Evolutionary conservation across 1,140 invertebrate genomes (phyloP).

Genomic region (Solenopsis invicta): DNA sequence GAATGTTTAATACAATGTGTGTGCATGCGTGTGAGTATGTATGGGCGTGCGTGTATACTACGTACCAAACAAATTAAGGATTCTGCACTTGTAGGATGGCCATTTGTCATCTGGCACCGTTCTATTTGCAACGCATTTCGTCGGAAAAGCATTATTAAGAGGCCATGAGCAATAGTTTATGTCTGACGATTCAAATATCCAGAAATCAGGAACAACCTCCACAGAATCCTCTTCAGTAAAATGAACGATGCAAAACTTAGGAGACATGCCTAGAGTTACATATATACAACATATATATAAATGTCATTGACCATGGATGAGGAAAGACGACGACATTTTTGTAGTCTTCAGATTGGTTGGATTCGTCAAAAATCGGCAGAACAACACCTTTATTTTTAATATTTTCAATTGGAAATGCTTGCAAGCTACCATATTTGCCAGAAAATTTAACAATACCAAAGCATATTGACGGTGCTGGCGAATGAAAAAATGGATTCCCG

Average conservation of each 20-base stretch:
- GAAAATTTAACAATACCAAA: conserved; percentile 6
- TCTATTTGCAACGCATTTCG: background rate
- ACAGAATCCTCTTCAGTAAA: background rate
- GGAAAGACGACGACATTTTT: background rate
- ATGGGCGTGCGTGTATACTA: no score
- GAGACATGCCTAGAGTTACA: background rate
- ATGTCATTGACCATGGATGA: background rate
- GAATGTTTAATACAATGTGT: no score
- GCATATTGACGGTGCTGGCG: background rate
- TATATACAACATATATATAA: background rate
- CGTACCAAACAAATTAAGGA: background rate
- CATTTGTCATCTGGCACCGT: background rate
- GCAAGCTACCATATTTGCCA: background rate
- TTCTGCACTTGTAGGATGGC: background rate
- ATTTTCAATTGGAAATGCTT: background rate
- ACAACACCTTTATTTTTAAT: conserved; percentile 10
- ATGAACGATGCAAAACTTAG: background rate
- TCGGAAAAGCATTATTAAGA: background rate
- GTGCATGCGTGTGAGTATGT: no score
- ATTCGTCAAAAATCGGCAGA: background rate
- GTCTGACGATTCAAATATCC: background rate
- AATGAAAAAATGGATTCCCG: background rate
- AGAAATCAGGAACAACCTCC: conserved; percentile 10
- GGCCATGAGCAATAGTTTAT: background rate
- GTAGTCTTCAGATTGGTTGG: background rate